Percentiles rank a stretch among this genome's conserved stretches.
Evolutionary conservation across 2,888 invertebrate species (phyloP).

Genomic region (Agrotis ipsilon): DNA sequence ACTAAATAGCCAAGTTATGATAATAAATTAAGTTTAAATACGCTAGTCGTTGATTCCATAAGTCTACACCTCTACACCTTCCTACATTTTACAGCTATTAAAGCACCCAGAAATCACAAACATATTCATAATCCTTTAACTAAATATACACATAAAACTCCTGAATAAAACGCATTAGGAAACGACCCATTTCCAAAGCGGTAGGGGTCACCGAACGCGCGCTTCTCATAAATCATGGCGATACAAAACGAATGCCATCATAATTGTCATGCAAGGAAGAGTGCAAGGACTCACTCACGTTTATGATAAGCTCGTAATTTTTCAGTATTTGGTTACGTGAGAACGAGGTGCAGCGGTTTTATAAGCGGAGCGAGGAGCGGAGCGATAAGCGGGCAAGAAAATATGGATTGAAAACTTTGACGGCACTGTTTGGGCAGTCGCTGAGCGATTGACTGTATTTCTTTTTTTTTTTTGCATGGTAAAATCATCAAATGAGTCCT

Average conservation of each 20-base stretch:
- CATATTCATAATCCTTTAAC: conserved; percentile 22
- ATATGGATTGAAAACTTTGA: neutral
- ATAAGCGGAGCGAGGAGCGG: conserved; percentile 41
- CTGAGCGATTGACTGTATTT: too few relatives aligned
- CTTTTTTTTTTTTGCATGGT: too few relatives aligned
- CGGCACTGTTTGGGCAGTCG: too few relatives aligned
- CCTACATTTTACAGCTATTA: conserved; percentile 19
- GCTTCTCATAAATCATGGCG: conserved; percentile 60
- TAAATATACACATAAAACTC: conserved; percentile 48
- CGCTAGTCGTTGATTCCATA: too few relatives aligned
- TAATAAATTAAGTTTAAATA: too few relatives aligned
- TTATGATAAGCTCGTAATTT: conserved; percentile 73
- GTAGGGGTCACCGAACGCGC: conserved; percentile 57
- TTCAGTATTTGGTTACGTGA: conserved; percentile 76
- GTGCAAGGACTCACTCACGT: conserved; percentile 69
- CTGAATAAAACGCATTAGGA: conserved; percentile 49
- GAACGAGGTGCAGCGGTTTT: neutral
- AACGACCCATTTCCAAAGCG: conserved; percentile 62
- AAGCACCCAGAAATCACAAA: conserved; percentile 26
- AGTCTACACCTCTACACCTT: neutral
- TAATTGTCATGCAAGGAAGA: conserved; percentile 67
- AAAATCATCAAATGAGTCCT: too few relatives aligned
- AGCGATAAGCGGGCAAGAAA: too few relatives aligned
- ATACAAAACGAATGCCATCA: conserved; percentile 62
- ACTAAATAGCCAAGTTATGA: too few relatives aligned